A percentile compares a stretch with the other conserved stretches of the same genome.
Conservation (phyloP, 2,797 vertebrate species). For the Acrossocheilus wenchowensis region DNA sequence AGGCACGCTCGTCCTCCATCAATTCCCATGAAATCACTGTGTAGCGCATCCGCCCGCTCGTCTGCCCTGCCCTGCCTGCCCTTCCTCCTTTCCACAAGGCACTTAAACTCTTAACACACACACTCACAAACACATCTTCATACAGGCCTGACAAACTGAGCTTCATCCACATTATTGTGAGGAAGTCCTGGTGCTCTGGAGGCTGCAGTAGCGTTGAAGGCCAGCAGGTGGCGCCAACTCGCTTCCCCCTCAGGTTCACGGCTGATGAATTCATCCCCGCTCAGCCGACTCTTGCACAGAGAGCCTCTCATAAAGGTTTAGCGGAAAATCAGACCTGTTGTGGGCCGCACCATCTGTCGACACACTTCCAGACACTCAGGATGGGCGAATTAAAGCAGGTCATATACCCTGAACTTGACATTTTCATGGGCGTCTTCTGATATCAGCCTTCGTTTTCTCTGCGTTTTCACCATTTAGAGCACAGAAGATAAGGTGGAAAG, state of each 20-base stretch:
- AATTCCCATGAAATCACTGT: slow-evolving; percentile 54
- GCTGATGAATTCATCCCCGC: slow-evolving; percentile 24
- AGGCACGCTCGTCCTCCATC: slow-evolving; percentile 61
- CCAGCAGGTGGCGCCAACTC: slow-evolving; percentile 52
- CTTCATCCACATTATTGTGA: slow-evolving; percentile 20
- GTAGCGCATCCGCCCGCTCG: slow-evolving; percentile 18
- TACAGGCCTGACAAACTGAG: slow-evolving; percentile 14
- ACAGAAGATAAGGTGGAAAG: slow-evolving; percentile 27
- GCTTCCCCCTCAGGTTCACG: slow-evolving; percentile 4
- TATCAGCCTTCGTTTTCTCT: slow-evolving; percentile 35
- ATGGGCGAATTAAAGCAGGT: slow-evolving; percentile 4
- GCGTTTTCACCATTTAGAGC: slow-evolving; percentile 17
- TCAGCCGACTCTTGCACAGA: slow-evolving; percentile 15
- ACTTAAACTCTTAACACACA: slow-evolving; percentile 34
- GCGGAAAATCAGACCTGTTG: slow-evolving; percentile 11
- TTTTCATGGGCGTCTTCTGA: slow-evolving; percentile 46
- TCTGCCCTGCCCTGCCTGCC: background rate
- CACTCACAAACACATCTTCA: slow-evolving; percentile 12
- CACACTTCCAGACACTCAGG: slow-evolving; percentile 41
- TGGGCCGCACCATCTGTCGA: slow-evolving; percentile 7
- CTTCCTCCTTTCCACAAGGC: slow-evolving; percentile 19
- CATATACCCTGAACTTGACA: slow-evolving; percentile 39
- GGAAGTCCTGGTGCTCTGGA: slow-evolving; percentile 23
- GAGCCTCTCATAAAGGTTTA: slow-evolving; percentile 1
- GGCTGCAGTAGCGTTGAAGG: background rate